Conservation (phyloP, 2,797 vertebrate species). For the Momotus momota region DNA sequence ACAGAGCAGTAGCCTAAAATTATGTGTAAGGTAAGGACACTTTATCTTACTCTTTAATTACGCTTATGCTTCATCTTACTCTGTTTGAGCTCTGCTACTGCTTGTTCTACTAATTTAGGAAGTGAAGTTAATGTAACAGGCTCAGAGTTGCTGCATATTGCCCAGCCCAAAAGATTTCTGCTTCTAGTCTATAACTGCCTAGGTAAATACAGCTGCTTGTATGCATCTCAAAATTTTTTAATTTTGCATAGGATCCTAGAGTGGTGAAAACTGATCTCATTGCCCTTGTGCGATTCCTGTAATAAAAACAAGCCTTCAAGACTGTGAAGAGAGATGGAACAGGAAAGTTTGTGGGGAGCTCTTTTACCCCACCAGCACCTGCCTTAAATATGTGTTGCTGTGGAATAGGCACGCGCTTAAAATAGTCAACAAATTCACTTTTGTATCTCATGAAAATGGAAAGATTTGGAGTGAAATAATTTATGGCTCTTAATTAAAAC, state of each 20-base stretch:
- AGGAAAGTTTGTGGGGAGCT: neutral
- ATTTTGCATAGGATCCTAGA: neutral
- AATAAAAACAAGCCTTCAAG: neutral
- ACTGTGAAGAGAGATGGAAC: neutral
- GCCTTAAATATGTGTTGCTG: neutral
- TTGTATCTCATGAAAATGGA: fast-evolving
- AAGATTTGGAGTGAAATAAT: neutral
- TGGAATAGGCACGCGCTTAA: neutral
- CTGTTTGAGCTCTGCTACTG: neutral
- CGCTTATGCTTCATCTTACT: neutral
- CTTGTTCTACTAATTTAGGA: neutral
- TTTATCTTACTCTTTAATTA: neutral
- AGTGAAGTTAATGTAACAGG: neutral
- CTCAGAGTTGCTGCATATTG: neutral
- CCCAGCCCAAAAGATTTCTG: neutral
- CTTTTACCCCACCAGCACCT: neutral
- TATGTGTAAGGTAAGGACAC: neutral
- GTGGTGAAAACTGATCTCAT: neutral
- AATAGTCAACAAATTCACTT: neutral
- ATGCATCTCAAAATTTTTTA: neutral
- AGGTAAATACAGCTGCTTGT: neutral
- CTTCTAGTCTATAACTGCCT: neutral
- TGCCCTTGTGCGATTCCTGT: neutral
- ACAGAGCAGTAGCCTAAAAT: fast-evolving
- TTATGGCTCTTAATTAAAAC: neutral